Evolutionary conservation across 2,888 invertebrate genomes (phyloP).

Genomic region (Aradus depressus): DNA sequence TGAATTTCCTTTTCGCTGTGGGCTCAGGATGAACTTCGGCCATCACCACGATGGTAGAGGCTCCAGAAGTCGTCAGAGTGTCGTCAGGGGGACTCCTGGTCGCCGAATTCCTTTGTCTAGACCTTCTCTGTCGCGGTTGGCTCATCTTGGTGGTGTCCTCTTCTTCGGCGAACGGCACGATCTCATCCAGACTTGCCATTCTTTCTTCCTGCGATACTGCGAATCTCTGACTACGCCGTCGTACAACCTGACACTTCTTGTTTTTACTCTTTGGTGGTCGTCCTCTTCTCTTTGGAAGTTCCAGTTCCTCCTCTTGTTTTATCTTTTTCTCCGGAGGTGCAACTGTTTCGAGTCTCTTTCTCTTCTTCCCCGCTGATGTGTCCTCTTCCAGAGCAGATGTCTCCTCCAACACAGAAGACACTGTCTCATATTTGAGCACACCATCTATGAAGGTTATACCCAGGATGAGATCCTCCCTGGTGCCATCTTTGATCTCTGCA

Average conservation of each 20-base stretch:
- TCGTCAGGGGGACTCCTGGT: slow-evolving; percentile 2
- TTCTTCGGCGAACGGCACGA: slow-evolving; percentile 17
- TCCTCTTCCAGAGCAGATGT: slow-evolving; percentile 6
- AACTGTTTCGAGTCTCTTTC: slow-evolving; percentile 1
- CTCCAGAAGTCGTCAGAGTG: slow-evolving; percentile 5
- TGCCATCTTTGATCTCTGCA: slow-evolving; percentile 6
- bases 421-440: slow-evolving; percentile 18
- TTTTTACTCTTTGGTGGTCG: slow-evolving; percentile 15
- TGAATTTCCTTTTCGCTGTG: slow-evolving; percentile 5
- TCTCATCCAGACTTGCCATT: slow-evolving; percentile 18
- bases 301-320: slow-evolving; percentile 13
- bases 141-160: slow-evolving; percentile 31
- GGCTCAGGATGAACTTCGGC: slow-evolving; percentile 25
- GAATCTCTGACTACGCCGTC: slow-evolving; percentile 18
- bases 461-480: slow-evolving; percentile 13
- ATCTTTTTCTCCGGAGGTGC: slow-evolving; percentile 7
- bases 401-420: slow-evolving; percentile 10
- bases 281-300: slow-evolving; percentile 6
- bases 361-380: slow-evolving; percentile 30
- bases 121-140: background rate
- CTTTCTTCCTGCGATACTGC: slow-evolving; percentile 23
- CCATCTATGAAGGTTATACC: slow-evolving; percentile 18
- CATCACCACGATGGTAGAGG: slow-evolving; percentile 21
- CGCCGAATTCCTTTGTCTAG: too few relatives aligned
- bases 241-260: slow-evolving; percentile 7